Base-by-base conservation (phyloP, 2,888 invertebrate species). In the Synergus gifuensis region DNA sequence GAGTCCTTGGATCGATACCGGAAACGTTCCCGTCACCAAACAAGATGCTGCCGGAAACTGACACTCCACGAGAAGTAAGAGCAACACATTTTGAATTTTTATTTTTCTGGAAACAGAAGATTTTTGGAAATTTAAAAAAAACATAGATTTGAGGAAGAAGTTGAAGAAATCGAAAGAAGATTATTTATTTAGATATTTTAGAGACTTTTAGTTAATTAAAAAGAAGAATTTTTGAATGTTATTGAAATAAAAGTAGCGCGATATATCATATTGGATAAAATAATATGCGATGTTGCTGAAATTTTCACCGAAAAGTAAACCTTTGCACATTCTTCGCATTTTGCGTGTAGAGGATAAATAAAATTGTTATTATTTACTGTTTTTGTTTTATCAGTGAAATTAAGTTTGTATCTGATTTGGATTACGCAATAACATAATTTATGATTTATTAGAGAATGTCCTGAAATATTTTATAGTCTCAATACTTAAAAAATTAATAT, bases 1-100 rank as follows among this genome's bases (percentile, higher is more conserved):
- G 58, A 22, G 12, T 16, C 49, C 28, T 64, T 62, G 63, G 14
- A 18, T 64, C 46, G 28, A 28, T 63, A 46, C 28, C 58, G 16
- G 14, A 76, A 76, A 36, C 58, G 80, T 58, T 42, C 40, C 36
- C 22, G 8, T 1, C 16, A 22, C 22, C 62, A 46, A n/a, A 22
- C 76, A 79, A 76, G 28, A 83, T 82, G 80, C 76, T 80, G 79
- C 78, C 81, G 58, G 80, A 83, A 28, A 78, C 80, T 67, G 78
- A 82, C 22, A 46, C 81, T 5, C 58, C 77, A 8, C 16, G 40
- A 73, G 76, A 81, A 66, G 83, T 83, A 79, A 82, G 83, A 81
- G 64, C n/a, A 42, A 4, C 42, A 16, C 18, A 42, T 66, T 44
- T 66, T 66, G 3, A 42, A n/a, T 2, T 49, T 64, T 64, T 40